Evolutionary conservation across 2,797 vertebrate species (phyloP).

Genomic region (Gymnodraco acuticeps): DNA sequence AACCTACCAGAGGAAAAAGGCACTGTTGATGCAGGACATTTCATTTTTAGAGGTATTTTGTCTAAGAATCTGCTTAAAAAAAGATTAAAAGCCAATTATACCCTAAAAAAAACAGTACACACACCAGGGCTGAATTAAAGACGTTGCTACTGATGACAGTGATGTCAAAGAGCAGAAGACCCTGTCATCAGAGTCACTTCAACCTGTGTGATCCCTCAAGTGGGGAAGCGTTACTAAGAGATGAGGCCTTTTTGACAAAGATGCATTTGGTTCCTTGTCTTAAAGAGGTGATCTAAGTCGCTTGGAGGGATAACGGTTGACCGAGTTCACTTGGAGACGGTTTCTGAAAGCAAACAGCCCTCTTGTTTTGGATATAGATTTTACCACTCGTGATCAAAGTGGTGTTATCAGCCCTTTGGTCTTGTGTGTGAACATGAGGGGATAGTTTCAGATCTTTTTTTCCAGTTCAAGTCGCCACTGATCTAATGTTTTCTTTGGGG

Average conservation of each 20-base stretch:
- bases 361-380: conserved; percentile 67
- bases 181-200: conserved; percentile 66
- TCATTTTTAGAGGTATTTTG: background rate
- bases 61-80: background rate
- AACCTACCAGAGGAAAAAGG: conserved; percentile 8
- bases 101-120: background rate
- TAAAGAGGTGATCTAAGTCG: conserved; percentile 43
- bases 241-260: conserved; percentile 55
- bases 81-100: background rate
- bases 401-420: conserved; percentile 58
- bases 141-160: conserved; percentile 47
- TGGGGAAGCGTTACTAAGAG: conserved; percentile 49
- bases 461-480: background rate
- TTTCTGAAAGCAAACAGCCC: conserved; percentile 60
- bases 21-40: background rate
- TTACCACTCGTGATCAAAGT: conserved; percentile 58
- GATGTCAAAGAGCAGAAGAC: conserved; percentile 57
- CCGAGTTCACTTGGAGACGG: conserved; percentile 52
- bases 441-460: conserved; percentile 9
- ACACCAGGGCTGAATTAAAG: background rate
- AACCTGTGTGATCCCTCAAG: conserved; percentile 65
- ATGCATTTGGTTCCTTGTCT: conserved; percentile 42
- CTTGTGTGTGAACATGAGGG: conserved; percentile 48
- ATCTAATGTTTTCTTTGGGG: conserved; percentile 11
- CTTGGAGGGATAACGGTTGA: conserved; percentile 45